A percentile compares a stretch with the other conserved stretches of the same genome.
These are phyloP conservation scores for Dysmachus trigonus DNA, from an alignment of 2,888 invertebrate genomes.

Conservation along the genomic window DNA sequence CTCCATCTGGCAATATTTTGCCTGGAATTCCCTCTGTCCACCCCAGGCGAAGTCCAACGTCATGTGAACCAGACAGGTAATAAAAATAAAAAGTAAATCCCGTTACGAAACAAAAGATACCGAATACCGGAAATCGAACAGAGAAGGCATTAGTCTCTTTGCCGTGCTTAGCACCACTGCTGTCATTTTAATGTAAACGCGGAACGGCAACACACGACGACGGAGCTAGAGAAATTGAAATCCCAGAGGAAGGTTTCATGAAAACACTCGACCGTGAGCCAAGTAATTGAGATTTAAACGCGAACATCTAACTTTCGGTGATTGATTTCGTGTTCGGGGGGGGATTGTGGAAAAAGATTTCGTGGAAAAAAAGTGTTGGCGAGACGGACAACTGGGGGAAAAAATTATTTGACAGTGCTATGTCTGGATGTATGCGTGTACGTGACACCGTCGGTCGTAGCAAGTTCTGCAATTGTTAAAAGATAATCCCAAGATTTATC, in stretches of 20 bases:
- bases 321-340: not conserved
- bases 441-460: constrained; percentile 22
- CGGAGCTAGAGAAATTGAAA: not conserved
- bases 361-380: not conserved
- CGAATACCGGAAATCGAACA: not conserved
- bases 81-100: not conserved
- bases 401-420: constrained; percentile 31
- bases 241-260: not conserved
- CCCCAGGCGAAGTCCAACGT: not conserved
- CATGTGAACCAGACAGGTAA: not conserved
- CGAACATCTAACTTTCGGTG: not conserved
- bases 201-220: constrained; percentile 16
- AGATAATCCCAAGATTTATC: not conserved
- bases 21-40: not conserved
- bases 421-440: constrained; percentile 4
- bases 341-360: not conserved
- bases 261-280: not conserved
- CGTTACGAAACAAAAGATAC: not conserved
- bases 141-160: not conserved
- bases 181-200: constrained; percentile 34
- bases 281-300: not conserved
- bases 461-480: not conserved
- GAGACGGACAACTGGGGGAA: not conserved
- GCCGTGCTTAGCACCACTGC: not conserved
- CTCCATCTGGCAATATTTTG: not conserved